These are phyloP conservation scores for Rhinopomastus cyanomelas DNA, from an alignment of 2,113 vertebrate species.

Conservation along the genomic window DNA sequence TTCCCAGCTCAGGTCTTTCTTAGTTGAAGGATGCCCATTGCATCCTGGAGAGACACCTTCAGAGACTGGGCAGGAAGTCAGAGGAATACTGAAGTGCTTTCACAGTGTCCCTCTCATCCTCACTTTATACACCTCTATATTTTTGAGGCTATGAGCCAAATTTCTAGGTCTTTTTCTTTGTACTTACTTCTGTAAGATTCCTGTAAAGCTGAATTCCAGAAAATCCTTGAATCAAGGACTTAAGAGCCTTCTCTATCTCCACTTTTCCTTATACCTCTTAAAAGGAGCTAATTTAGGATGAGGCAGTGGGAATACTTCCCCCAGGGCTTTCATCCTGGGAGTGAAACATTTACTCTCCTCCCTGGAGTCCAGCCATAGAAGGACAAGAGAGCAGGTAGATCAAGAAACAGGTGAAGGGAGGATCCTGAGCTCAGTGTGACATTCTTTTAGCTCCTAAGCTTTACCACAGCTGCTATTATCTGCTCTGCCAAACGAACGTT, in stretches of 20 bases:
- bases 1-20: background rate
- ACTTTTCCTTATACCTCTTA: background rate
- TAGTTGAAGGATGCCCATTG: background rate
- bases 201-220: background rate
- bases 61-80: background rate
- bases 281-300: background rate
- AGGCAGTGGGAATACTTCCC: background rate
- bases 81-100: background rate
- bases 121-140: background rate
- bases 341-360: background rate
- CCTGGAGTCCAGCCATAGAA: background rate
- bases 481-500: background rate
- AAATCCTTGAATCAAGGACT: background rate
- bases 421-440: background rate
- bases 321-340: background rate
- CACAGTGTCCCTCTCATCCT: background rate
- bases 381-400: background rate
- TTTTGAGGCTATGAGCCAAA: background rate
- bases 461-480: background rate
- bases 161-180: background rate
- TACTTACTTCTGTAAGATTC: background rate
- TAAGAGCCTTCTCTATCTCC: background rate
- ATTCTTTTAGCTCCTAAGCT: background rate
- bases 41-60: background rate
- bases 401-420: background rate